Evolutionary conservation across 2,888 invertebrate species (phyloP).

Genomic region (Prosopocoilus inquinatus): DNA sequence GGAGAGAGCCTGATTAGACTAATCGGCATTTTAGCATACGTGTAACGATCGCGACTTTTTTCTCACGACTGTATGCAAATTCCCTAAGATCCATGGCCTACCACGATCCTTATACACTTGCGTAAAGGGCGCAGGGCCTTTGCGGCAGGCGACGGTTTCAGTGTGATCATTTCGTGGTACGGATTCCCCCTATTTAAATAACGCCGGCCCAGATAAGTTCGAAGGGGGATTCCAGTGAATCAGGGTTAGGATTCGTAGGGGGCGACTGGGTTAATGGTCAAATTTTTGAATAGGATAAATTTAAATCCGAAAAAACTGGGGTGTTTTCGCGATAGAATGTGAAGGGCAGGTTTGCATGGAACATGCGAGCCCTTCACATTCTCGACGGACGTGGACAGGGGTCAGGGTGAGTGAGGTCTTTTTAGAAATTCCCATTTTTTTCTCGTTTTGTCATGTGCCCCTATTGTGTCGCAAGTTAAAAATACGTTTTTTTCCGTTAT

Average conservation of each 20-base stretch:
- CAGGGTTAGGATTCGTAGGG: background rate
- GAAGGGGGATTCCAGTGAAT: background rate
- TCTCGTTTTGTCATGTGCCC: background rate
- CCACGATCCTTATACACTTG: slow-evolving; percentile 1
- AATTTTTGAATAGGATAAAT: slow-evolving; percentile 7
- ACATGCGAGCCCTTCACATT: background rate
- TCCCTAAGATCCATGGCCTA: background rate
- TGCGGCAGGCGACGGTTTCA: background rate
- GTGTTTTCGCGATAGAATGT: slow-evolving; percentile 1
- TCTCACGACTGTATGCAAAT: slow-evolving; percentile 45
- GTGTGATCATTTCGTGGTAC: slow-evolving; percentile 6
- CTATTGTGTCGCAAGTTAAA: background rate
- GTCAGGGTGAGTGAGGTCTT: background rate
- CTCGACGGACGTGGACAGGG: slow-evolving; percentile 1
- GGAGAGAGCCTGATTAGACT: slow-evolving; percentile 10
- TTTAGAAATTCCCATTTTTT: slow-evolving; percentile 2
- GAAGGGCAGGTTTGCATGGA: background rate
- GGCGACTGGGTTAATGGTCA: slow-evolving; percentile 11
- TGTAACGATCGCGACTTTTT: slow-evolving; percentile 35
- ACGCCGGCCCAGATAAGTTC: background rate
- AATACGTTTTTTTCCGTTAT: slow-evolving; percentile 11
- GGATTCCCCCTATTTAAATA: slow-evolving; percentile 14
- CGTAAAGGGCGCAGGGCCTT: background rate
- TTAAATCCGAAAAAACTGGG: slow-evolving; percentile 2
- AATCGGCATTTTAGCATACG: slow-evolving; percentile 22